Evolutionary conservation across 2,888 invertebrate species (phyloP).

Genomic region (Agrotis puta): DNA sequence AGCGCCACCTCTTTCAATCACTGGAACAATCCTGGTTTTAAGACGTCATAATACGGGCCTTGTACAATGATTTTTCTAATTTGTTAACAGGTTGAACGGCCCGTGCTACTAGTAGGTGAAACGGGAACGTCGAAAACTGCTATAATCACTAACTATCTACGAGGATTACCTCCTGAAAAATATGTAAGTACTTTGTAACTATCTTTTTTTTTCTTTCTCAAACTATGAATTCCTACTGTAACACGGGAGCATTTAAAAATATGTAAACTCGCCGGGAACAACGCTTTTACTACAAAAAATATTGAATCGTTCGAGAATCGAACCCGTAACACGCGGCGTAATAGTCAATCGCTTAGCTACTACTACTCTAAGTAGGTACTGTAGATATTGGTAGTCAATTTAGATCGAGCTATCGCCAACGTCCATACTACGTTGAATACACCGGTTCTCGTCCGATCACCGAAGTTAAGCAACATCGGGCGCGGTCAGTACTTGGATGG

Average conservation of each 20-base stretch:
- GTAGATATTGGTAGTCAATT: neutral
- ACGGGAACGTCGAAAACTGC: conserved; percentile 98
- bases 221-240: too few species aligned
- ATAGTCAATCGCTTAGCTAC: too few species aligned
- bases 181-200: conserved; percentile 90
- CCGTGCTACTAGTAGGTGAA: conserved; percentile 96
- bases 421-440: conserved; percentile 84
- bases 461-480: conserved; percentile 88
- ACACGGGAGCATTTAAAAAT: too few species aligned
- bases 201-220: too few species aligned
- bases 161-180: conserved; percentile 92
- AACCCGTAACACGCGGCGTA: too few species aligned
- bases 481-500: conserved; percentile 89
- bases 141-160: conserved; percentile 95
- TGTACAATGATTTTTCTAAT: too few species aligned
- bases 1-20: too few species aligned
- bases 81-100: conserved; percentile 92
- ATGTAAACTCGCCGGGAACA: too few species aligned
- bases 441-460: conserved; percentile 89
- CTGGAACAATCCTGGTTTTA: too few species aligned
- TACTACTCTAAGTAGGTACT: neutral
- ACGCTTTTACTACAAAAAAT: too few species aligned
- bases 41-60: too few species aligned
- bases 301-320: too few species aligned
- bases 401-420: neutral